Base-by-base conservation (phyloP, 2,113 vertebrate species). In the Hippocampus zosterae region DNA sequence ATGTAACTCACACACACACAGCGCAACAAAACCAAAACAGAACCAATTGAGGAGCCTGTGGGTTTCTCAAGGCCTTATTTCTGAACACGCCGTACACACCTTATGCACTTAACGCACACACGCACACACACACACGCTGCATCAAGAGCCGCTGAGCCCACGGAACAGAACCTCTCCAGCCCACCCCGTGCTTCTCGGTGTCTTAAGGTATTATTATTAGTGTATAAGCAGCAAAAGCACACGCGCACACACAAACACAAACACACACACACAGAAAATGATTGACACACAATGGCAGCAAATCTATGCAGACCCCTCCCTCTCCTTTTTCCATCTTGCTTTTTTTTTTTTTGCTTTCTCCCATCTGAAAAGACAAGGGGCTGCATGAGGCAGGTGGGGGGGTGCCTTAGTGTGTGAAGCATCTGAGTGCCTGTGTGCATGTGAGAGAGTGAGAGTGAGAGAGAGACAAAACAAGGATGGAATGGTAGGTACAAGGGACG, bases 261-360 rank as follows among this genome's bases (percentile, higher is more conserved):
- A 72, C 40, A 78, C 69, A 75, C 67, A 79, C 64, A 90, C 78
- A 84, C 75, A 81, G 46, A 50, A 71, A 80, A 88, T 92, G 92
- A 92, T 91, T 92, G 92, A 92, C 92, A 92, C 89, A 92, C 92
- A 92, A 92, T 92, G 88, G 92, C 80, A 84, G 82, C 65, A 81
- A 92, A 91, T 92, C 91, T 92, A 92, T 92, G 90, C 87, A 86
- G 74, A 75, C 69, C 81, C 84, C 87, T 76, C 71, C 84, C 71
- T 81, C 18, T n/a, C 63, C 41, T 65, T 46, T 46, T 42, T 42
- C 42, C 63, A 65, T 65, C 83, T 88, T 84, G 84, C 89, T 84
- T 88, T 90, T 80, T 83, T 29, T n/a, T 27, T 29, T 37, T 44
- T 44, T 44, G 80, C 84, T 82, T 84, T 89, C 76, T 75, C 74